Base-by-base conservation (phyloP, 2,888 invertebrate species). In the Temnothorax unifasciatus region DNA sequence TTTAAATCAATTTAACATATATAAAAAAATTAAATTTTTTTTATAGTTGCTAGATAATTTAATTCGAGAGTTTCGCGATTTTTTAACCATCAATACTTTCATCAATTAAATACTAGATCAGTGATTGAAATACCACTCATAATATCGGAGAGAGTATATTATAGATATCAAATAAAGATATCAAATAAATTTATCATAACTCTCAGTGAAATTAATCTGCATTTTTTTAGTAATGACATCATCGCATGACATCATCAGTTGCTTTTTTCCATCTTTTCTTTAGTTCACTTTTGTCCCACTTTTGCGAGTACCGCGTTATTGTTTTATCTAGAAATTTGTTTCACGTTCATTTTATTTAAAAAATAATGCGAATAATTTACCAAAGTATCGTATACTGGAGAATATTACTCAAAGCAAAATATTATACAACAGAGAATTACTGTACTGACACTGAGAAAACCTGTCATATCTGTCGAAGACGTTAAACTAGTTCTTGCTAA, bases 141-240 rank as follows among this genome's bases (percentile, higher is more conserved):
- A 54, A 25, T 41, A 25, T 54, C 9, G 5, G 9, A 29, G 29
- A 38, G 29, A 38, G 34, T 29, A 18, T 18, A n/a, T n/a, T 59
- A 13, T 11, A 41, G n/a, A n/a, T 2, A 29, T 6, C n/a, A 44
- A 9, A 25, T 21, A 3, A 73, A 57, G n/a, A n/a, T 2, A 29
- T 6, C n/a, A 44, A 9, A 25, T 21, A 3, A 73, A 57, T 29
- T 73, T 25, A 57, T 50, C 1, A 0, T 11, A 50, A 25, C 6
- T 21, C 15, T 63, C 21, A 25, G 0, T 29, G 11, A 4, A 61
- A 64, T 38, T 25, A 52, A 25, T 66, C 13, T n/a, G 13, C 18
- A 13, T 66, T 77, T 54, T 54, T 68, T 54, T 1, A 66, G n/a
- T 29, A 52, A 41, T n/a, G n/a, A n/a, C n/a, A n/a, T n/a, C n/a